Conservation (phyloP, 2,888 invertebrate genomes). For the Chrysolina haemoptera region DNA sequence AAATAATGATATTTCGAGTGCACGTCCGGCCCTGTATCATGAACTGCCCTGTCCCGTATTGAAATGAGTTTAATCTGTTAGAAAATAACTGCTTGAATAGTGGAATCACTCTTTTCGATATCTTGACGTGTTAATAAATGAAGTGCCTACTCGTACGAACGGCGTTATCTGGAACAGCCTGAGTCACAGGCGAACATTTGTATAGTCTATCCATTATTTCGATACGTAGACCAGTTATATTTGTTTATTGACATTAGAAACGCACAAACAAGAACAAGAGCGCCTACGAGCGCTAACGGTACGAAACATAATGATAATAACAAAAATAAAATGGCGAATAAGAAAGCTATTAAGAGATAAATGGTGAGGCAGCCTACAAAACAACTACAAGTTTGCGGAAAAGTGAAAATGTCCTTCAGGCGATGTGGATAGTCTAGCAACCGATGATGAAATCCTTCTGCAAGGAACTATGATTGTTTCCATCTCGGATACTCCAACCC, state of each 20-base stretch:
- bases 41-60: neutral
- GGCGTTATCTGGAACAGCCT: neutral
- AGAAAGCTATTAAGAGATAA: neutral
- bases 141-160: conserved; percentile 1
- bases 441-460: too few species aligned
- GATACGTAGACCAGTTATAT: conserved; percentile 17
- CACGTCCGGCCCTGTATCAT: too few species aligned
- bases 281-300: conserved; percentile 11
- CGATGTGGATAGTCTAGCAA: too few species aligned
- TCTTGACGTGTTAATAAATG: conserved; percentile 1
- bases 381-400: too few species aligned
- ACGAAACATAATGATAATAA: neutral
- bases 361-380: neutral
- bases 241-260: conserved; percentile 16
- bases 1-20: too few species aligned
- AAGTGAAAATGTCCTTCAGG: too few species aligned
- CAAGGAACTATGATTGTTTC: too few species aligned
- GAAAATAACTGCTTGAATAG: neutral
- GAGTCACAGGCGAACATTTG: conserved; percentile 16
- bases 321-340: too few species aligned
- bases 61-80: neutral
- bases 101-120: conserved; percentile 18
- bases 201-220: conserved; percentile 2
- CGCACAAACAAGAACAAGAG: conserved; percentile 17
- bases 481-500: too few species aligned